Conservation (phyloP, 2,888 invertebrate genomes). For the Melitaea athalia region DNA sequence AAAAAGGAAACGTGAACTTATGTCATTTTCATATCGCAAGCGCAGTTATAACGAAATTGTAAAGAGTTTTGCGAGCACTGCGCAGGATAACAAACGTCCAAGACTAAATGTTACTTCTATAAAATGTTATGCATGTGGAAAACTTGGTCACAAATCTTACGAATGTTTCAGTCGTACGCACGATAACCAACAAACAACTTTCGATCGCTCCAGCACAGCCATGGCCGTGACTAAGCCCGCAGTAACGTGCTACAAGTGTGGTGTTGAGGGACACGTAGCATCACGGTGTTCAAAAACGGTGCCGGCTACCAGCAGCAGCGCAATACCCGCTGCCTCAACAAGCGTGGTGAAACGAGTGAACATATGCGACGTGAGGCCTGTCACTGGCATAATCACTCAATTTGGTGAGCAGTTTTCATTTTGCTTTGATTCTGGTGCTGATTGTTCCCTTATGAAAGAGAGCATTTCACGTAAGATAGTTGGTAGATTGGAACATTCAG, state of each 20-base stretch:
- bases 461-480: conserved; percentile 23
- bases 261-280: conserved; percentile 30
- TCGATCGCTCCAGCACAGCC: conserved; percentile 22
- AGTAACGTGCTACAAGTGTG: conserved; percentile 30
- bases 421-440: conserved; percentile 33
- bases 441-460: conserved; percentile 27
- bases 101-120: conserved; percentile 11
- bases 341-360: conserved; percentile 25
- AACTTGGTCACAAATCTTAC: conserved; percentile 28
- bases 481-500: conserved; percentile 11
- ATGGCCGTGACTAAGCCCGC: conserved; percentile 6
- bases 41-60: background rate
- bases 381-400: conserved; percentile 19
- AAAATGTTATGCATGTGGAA: conserved; percentile 34
- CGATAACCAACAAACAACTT: conserved; percentile 26
- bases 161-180: conserved; percentile 29
- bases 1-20: conserved; percentile 28
- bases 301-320: background rate
- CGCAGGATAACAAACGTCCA: conserved; percentile 15
- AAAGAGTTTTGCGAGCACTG: conserved; percentile 13
- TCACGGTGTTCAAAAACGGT: conserved; percentile 21
- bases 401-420: conserved; percentile 33
- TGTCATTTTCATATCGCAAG: conserved; percentile 26
- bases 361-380: conserved; percentile 19
- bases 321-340: background rate